These are phyloP conservation scores for Epizoanthus rinbou DNA, from an alignment of 92 coral and sea anemone species.

Conservation along the genomic window DNA sequence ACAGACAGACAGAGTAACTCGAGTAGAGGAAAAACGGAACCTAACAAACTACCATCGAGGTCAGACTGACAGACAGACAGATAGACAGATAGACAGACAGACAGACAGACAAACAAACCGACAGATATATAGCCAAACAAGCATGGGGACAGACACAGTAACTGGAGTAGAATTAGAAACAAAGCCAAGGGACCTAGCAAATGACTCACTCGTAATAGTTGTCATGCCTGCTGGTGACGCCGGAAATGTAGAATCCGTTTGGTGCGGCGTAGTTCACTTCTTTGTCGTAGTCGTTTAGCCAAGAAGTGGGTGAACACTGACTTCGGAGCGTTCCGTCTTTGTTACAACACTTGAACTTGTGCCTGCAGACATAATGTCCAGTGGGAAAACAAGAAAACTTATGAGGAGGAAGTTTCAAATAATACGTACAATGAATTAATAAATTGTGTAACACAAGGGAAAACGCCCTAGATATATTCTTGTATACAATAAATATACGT, in stretches of 20 bases:
- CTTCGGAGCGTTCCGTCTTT: constrained; percentile 21
- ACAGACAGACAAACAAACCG: too few species aligned
- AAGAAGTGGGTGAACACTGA: constrained; percentile 36
- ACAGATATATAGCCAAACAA: background rate
- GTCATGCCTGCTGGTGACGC: constrained; percentile 34
- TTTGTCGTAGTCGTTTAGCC: constrained; percentile 35
- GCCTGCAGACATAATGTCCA: background rate
- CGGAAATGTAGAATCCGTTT: constrained; percentile 31
- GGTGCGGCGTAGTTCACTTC: constrained; percentile 9
- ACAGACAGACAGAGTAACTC: too few species aligned
- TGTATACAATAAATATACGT: too few species aligned
- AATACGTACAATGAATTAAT: too few species aligned
- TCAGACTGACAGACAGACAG: too few species aligned
- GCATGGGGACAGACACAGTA: background rate
- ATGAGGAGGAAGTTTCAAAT: too few species aligned
- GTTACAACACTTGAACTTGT: constrained; percentile 37
- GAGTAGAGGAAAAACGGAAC: too few species aligned
- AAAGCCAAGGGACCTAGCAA: background rate
- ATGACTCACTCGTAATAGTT: constrained; percentile 33
- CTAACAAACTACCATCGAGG: too few species aligned
- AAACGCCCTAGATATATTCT: too few species aligned
- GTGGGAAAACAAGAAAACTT: too few species aligned
- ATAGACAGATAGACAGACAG: too few species aligned
- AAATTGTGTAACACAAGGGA: too few species aligned
- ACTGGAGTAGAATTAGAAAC: background rate